Evolutionary conservation across 2,888 invertebrate species (phyloP), one percentile per base, ranked within the genome.

Genomic region (Nomada fabriciana): DNA sequence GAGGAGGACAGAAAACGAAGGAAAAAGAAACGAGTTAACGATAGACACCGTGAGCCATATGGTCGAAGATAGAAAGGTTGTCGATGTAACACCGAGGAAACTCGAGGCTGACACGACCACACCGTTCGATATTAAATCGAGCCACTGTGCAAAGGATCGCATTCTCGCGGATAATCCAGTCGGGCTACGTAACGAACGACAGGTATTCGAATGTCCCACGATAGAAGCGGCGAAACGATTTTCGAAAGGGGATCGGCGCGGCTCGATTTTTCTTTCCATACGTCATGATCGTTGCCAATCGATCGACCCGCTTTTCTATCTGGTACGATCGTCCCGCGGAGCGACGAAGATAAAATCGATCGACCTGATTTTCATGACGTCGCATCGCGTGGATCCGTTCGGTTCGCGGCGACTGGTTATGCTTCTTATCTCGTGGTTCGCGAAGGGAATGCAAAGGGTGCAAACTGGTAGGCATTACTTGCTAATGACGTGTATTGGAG

Each of bases 81-180:
- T 67, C 74, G 78, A 80, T 84, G 86, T 73, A 85, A 84, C 82
- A 88, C 85, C 82, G 80, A 83, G 86, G 84, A 86, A 85, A 87
- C 87, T 87, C 20, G 59, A 73, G 79, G 80, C 61, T 80, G 86
- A 85, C 82, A 88, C 90, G 88, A 87, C 86, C 87, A 80, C 86
- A 86, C 87, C 90, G 91, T 92, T 92, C 91, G 91, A 92, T 92
- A 92, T 92, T 92, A 92, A 36, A 92, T 93, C 90, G 92, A 89
- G 75, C 85, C 83, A 86, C 86, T 85, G 89, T 59, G 68, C 47
- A 65, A 80, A 53, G 53, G 75, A 82, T 79, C 73, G 76, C 70
- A 75, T 86, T 86, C 86, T 71, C 77, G 70, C 76, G 65, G 74
- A 36, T 67, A 23, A 71, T 75, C 61, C 65, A 55, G 25, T 76